Percentiles rank a stretch among this genome's conserved stretches.
Conservation (phyloP, 2,797 vertebrate genomes). For the Margarornis squamiger region DNA sequence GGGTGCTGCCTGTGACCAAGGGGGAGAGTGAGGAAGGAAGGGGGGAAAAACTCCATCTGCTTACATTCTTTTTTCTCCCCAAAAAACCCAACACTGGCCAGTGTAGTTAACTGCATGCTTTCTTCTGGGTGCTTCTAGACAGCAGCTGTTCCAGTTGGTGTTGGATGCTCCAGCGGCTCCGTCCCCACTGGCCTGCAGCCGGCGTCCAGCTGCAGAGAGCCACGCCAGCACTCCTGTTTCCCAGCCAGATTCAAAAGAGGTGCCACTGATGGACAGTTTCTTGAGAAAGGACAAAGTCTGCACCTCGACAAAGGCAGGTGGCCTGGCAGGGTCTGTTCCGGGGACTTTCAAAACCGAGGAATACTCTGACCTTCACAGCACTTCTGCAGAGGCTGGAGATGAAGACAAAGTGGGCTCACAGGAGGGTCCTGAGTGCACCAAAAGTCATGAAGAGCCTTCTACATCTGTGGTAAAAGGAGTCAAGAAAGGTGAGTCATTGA, state of each 20-base stretch:
- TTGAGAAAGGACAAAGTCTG: slow-evolving; percentile 72
- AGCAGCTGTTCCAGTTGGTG: slow-evolving; percentile 77
- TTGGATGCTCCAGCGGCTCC: slow-evolving; percentile 79
- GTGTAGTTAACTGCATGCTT: background rate
- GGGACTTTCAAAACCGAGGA: background rate
- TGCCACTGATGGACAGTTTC: slow-evolving; percentile 72
- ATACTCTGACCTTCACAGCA: background rate
- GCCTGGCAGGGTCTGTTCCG: background rate
- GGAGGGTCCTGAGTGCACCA: background rate
- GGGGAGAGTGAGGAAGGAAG: background rate
- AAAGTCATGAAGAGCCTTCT: slow-evolving; percentile 71
- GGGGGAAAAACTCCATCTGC: background rate
- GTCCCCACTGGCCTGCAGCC: slow-evolving; percentile 47
- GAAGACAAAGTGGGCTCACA: background rate
- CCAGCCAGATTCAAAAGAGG: slow-evolving; percentile 44
- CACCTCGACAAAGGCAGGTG: background rate
- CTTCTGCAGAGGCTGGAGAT: background rate
- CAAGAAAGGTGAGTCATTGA: slow-evolving; percentile 81
- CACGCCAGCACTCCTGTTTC: slow-evolving; percentile 30
- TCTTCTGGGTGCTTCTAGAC: slow-evolving; percentile 70
- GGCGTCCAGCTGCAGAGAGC: slow-evolving; percentile 47
- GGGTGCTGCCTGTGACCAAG: fast-evolving
- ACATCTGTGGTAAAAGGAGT: slow-evolving; percentile 75
- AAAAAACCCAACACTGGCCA: fast-evolving
- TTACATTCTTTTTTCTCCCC: background rate